Evolutionary conservation across 2,113 vertebrate species (phyloP), one percentile per base, ranked within the genome.

Genomic region (Nycticryphes semicollaris): DNA sequence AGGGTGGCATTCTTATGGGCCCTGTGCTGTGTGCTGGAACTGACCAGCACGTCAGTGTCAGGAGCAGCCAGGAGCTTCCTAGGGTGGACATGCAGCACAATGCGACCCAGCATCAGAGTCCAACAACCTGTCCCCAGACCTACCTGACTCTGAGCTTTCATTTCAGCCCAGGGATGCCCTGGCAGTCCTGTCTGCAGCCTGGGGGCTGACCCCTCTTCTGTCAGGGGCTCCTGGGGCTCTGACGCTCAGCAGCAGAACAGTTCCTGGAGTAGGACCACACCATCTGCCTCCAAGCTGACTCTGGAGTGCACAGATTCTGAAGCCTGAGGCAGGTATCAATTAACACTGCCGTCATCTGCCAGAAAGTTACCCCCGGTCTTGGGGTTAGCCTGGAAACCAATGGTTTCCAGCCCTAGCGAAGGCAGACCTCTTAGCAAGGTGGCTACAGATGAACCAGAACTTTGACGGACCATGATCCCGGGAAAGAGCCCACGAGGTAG

Each of bases 201-300:
- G 3, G 10, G 31, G 16, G 19, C n/a, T 70, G 59, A 50, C 19
- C 45, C 37, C 11, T 51, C 1, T 57, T 84, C 7, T 0, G 0
- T 30, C 25, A 4, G 1, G 33, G 35, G 35, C 59, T 84, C 7
- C 39, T 24, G 59, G 16, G 37, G 7, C 47, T 80, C 35, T 66
- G 31, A 25, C 24, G 20, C 20, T 75, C n/a, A 3, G 23, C 43
- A 91, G 66, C 53, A 59, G 81, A 33, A 57, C 24, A 31, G 69
- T 47, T 35, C 35, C 77, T 84, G 56, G 14, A 59, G 18, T 45
- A 67, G 47, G 68, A 77, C 14, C 2, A 1, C 16, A 37, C 45
- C 37, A 3, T 50, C 64, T 93, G 47, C 51, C 56, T 74, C 47
- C 54, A 62, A 11, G 19, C 54, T 82, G 51, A 28, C 66, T 84